A percentile compares a stretch with the other conserved stretches of the same genome.
These are phyloP conservation scores for Elegia similella DNA, from an alignment of 2,888 invertebrate genomes.

Conservation along the genomic window DNA sequence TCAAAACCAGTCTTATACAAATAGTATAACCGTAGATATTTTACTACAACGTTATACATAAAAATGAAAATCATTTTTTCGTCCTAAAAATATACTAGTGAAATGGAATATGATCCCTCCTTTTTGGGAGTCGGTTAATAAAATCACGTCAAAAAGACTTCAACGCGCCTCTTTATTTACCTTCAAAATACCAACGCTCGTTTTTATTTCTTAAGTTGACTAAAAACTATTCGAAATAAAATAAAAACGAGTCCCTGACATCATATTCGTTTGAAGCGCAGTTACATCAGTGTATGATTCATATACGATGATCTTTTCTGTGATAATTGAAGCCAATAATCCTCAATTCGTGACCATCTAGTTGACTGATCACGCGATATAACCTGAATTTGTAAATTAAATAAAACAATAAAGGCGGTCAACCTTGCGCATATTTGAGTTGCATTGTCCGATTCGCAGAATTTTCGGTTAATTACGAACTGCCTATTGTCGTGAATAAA, in stretches of 20 bases:
- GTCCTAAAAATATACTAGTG: no score
- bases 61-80: no score
- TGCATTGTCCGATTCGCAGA: neutral
- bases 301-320: neutral
- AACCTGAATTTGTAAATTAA: neutral
- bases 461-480: neutral
- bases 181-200: neutral
- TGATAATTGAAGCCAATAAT: slow-evolving; percentile 9
- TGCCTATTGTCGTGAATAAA: no score
- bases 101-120: no score
- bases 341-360: neutral
- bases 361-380: neutral
- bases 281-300: slow-evolving; percentile 9
- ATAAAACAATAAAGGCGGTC: neutral
- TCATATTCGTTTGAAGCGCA: neutral
- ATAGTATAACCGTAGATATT: no score
- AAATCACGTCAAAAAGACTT: no score
- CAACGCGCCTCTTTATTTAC: no score
- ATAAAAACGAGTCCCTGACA: neutral
- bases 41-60: no score
- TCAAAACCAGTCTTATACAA: no score
- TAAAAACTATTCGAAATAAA: neutral
- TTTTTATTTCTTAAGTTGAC: neutral
- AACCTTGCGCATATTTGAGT: neutral
- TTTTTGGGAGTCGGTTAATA: no score